Percentiles rank a stretch among this genome's conserved stretches.
Conservation (phyloP, 2,113 vertebrate genomes). For the Oncorhynchus tshawytscha region DNA sequence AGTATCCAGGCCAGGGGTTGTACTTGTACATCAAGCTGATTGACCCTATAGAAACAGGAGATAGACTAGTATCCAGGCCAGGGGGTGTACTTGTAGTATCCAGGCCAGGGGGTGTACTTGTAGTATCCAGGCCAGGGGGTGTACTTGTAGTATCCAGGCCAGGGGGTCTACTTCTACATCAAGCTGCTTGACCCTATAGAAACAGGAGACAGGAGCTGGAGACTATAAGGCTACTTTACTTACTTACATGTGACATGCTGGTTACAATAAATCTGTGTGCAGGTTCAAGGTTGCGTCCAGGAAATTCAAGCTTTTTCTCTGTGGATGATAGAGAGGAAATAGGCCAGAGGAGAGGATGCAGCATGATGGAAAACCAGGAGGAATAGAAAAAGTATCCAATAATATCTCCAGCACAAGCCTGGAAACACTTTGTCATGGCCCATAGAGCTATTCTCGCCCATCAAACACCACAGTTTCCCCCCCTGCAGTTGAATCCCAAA, state of each 20-base stretch:
- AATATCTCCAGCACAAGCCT: conserved; percentile 46
- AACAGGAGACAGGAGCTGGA: too few species aligned
- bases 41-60: too few species aligned
- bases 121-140: too few species aligned
- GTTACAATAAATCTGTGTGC: too few species aligned
- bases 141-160: too few species aligned
- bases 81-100: too few species aligned
- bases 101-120: too few species aligned
- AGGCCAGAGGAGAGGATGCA: conserved; percentile 2
- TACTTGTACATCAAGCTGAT: too few species aligned
- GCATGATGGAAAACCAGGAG: conserved; percentile 3
- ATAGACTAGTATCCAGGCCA: too few species aligned
- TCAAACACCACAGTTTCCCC: not conserved
- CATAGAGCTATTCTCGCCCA: conserved; percentile 9
- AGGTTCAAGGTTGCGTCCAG: not conserved
- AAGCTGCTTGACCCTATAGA: too few species aligned
- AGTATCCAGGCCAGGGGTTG: too few species aligned
- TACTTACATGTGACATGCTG: not conserved
- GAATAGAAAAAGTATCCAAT: conserved; percentile 39
- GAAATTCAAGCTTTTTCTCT: not conserved
- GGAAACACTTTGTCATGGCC: conserved; percentile 49
- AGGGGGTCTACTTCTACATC: too few species aligned
- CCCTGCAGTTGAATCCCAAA: not conserved
- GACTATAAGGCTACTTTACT: not conserved
- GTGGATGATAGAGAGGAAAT: not conserved